These are phyloP conservation scores for Subanguina moxae DNA, from an alignment of 1,140 invertebrate species.

Conservation along the genomic window DNA sequence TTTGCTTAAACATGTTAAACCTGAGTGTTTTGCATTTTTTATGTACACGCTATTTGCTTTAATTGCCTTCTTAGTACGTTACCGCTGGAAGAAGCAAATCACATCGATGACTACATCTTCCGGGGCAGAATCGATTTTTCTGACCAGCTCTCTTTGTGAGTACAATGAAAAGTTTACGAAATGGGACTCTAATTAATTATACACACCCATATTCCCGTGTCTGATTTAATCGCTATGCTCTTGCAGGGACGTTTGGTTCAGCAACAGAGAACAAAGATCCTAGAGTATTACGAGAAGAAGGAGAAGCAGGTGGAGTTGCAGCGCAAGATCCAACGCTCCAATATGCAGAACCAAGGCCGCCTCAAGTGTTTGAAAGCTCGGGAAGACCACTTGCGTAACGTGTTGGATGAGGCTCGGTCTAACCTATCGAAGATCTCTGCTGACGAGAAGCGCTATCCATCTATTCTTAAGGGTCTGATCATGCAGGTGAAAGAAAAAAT, in stretches of 20 bases:
- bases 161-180: no score
- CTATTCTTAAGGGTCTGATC: constrained; percentile 78
- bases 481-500: constrained; percentile 68
- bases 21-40: no score
- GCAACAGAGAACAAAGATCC: constrained; percentile 94
- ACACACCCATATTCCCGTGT: no score
- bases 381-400: constrained; percentile 63
- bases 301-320: constrained; percentile 98
- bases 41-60: no score
- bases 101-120: no score
- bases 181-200: no score
- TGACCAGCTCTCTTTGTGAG: no score
- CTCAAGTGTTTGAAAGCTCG: no score
- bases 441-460: constrained; percentile 70
- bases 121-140: no score
- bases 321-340: constrained; percentile 98
- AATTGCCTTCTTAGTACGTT: no score
- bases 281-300: constrained; percentile 98
- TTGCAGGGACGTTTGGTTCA: constrained; percentile 81
- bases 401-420: constrained; percentile 83
- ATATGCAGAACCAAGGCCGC: constrained; percentile 96
- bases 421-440: constrained; percentile 75
- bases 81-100: no score
- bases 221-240: constrained; percentile 16
- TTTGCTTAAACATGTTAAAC: no score